phyloP scores from a whole-genome alignment of 2,113 vertebrate genomes.

The Crotalus horridus region DNA sequence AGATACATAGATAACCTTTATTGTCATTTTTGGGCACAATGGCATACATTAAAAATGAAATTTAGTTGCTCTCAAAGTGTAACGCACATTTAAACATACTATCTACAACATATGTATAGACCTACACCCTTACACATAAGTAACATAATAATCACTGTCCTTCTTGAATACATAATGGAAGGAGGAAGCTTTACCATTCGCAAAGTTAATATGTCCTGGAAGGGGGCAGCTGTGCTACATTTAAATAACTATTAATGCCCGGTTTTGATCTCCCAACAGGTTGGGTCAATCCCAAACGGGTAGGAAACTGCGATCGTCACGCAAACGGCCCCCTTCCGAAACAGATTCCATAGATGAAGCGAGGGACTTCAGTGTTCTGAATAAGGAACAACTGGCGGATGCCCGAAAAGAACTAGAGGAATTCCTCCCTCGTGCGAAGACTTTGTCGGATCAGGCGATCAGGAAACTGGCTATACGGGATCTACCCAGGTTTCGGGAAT shows the following conservation, averaged over 20 bases:
- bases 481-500: constrained; percentile 62
- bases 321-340: neutral
- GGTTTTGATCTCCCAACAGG: neutral
- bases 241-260: neutral
- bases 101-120: too few species aligned
- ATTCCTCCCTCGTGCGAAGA: constrained; percentile 69
- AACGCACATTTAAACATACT: too few species aligned
- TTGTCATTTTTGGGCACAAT: too few species aligned
- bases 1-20: too few species aligned
- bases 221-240: neutral
- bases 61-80: too few species aligned
- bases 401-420: constrained; percentile 60
- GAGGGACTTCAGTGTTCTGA: fast-evolving
- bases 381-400: neutral
- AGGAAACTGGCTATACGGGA: constrained; percentile 67
- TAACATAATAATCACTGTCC: too few species aligned
- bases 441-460: constrained; percentile 38
- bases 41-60: too few species aligned
- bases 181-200: too few species aligned
- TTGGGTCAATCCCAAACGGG: fast-evolving
- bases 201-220: neutral
- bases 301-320: neutral
- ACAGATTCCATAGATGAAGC: neutral
- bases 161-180: too few species aligned
- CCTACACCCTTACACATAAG: too few species aligned